phyloP scores from a whole-genome alignment of 2,797 vertebrate genomes.

The Sebastes variabilis region DNA sequence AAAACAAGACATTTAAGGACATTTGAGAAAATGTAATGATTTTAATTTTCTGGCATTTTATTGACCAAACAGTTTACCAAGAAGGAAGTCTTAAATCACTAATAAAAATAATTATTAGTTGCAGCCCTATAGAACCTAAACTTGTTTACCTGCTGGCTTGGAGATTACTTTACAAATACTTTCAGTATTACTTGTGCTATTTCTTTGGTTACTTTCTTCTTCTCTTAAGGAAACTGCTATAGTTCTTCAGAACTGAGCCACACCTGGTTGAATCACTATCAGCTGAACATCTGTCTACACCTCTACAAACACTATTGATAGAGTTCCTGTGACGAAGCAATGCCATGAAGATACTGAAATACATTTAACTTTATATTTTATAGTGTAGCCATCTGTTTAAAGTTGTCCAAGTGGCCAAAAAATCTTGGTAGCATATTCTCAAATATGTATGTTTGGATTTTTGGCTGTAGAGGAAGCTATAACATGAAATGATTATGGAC shows the following conservation, averaged over 20 bases:
- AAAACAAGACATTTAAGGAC: not conserved
- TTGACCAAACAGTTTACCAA: not conserved
- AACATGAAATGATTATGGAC: not conserved
- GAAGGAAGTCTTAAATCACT: not conserved
- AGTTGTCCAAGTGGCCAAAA: not conserved
- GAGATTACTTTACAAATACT: not conserved
- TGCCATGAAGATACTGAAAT: not conserved
- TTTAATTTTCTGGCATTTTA: not conserved
- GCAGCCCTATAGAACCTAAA: not conserved
- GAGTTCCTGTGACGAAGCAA: not conserved
- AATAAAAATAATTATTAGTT: not conserved
- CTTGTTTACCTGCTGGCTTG: not conserved
- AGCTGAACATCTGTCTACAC: not conserved
- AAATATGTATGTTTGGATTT: not conserved
- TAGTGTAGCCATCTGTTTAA: not conserved
- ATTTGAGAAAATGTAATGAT: not conserved
- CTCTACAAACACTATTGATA: not conserved
- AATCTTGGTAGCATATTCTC: not conserved
- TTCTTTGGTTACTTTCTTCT: not conserved
- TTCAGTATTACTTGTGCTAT: not conserved
- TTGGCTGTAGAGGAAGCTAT: not conserved
- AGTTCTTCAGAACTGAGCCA: constrained; percentile 9
- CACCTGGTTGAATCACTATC: constrained; percentile 5
- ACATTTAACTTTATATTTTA: not conserved
- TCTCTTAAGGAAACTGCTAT: not conserved